Base-by-base conservation (phyloP, 2,797 vertebrate species). In the Mus caroli region DNA sequence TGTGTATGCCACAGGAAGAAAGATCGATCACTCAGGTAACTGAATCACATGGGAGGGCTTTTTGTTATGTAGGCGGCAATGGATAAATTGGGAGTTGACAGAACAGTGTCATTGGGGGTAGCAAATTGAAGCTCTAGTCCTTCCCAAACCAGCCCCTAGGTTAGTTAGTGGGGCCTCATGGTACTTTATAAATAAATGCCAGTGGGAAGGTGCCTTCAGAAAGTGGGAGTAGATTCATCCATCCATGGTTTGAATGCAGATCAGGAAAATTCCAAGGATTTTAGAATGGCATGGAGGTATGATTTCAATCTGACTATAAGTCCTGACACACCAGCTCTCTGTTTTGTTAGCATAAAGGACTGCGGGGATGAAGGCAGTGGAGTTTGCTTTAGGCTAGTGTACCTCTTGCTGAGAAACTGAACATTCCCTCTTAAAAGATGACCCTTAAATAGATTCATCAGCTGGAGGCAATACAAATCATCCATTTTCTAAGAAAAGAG, bases 311-410 rank as follows among this genome's bases (percentile, higher is more conserved):
- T 64, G 58, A 64, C 46, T 37, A 1, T 64, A 11, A 75, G 60
- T 58, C 94, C 78, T 60, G 73, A 91, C 94, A 62, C 34, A 46
- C 0, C 3, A 77, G 22, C 67, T 50, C 58, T 37, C 73, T 14
- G 50, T 95, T 88, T 58, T 90, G 71, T 96, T 34, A n/a, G 67
- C 37, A 37, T 67, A 19, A 89, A 31, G 79, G 67, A 28, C 60
- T 91, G 79, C 78, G n/a, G 13, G 62, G 64, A 17, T 76, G n/a
- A 77, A 89, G 62, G 34, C 64, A 69, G 20, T 4, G 12, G 34
- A 69, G 62, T 58, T 13, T 54, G n/a, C 78, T 77, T 83, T 80
- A 54, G 56, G 46, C n/a, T 56, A 43, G 0, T 71, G 60, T 58
- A 46, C 78, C 40, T 50, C 82, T 75, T 73, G 6, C 52, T 13